Evolutionary conservation across 2,113 vertebrate genomes (phyloP), one percentile per base, ranked within the genome.

Genomic region (Charadrius vociferus): DNA sequence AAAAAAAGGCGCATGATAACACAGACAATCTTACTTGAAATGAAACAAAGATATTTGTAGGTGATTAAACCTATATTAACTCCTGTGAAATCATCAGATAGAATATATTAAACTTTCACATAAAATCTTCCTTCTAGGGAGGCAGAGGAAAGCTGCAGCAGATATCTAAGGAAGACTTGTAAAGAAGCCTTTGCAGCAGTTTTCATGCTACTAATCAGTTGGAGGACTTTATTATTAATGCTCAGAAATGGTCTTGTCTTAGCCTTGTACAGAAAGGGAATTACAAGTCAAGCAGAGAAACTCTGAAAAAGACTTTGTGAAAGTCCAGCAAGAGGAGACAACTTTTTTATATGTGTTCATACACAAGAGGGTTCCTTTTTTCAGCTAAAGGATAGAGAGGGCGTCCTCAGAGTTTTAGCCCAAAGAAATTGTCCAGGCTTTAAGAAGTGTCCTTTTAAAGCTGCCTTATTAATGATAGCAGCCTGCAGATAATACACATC

Each of bases 391-490:
- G 85, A 90, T 59, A 93, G 92, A 93, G 70, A 91, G 59, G 65
- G 61, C 1, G 0, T 91, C 83, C 90, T 96, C 91, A 65, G 92
- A 85, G 41, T 98, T 95, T 79, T 90, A 75, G 62, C 84, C 86
- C 53, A 90, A 94, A 95, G 85, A 88, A 97, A 90, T 90, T 93
- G 47, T 88, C 70, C 67, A 90, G 56, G 63, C 67, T 97, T 97
- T 94, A 97, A 98, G 96, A 98, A 70, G 63, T 84, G 81, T 93
- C 55, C 88, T 96, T 93, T 97, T 88, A 96, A 95, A 96, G 84
- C 62, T 91, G 81, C 53, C 91, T 97, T 95, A 93, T 95, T 96
- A 97, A 96, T 81, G 83, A 88, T 72, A 96, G 59, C 66, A 86
- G 66, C 89, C 89, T 95, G 88, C 80, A 96, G 97, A 96, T 92